Evolutionary conservation across 2,797 vertebrate species (phyloP).

Genomic region (Sylvia borin): DNA sequence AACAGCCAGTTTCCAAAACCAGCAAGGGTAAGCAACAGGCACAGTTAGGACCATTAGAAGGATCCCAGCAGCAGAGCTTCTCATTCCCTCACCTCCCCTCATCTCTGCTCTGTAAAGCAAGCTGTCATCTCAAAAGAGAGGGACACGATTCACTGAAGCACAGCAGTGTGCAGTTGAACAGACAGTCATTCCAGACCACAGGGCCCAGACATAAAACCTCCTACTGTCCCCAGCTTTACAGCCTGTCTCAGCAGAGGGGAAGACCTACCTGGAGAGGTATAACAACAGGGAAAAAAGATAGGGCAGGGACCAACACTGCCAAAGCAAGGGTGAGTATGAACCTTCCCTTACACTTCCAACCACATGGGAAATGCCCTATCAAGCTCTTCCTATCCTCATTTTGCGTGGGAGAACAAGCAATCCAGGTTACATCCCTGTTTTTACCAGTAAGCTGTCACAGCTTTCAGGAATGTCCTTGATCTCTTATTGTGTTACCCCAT

Average conservation of each 20-base stretch:
- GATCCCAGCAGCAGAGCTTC: not conserved
- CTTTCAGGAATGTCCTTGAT: not conserved
- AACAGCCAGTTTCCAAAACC: not conserved
- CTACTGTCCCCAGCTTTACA: not conserved
- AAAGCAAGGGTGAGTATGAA: rapidly evolving
- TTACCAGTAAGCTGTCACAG: not conserved
- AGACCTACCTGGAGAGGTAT: not conserved
- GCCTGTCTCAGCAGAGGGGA: not conserved
- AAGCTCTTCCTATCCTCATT: not conserved
- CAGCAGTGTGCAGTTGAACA: not conserved
- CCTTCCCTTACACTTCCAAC: not conserved
- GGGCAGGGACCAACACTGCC: not conserved
- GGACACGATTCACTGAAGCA: not conserved
- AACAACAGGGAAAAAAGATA: not conserved
- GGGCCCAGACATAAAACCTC: not conserved
- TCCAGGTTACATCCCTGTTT: not conserved
- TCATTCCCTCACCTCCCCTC: not conserved
- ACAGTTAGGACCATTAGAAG: not conserved
- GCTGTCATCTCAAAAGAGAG: not conserved
- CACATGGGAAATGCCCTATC: not conserved
- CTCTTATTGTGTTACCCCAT: not conserved
- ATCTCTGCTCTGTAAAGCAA: not conserved
- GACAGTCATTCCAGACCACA: not conserved
- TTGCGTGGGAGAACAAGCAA: not conserved
- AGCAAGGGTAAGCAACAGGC: not conserved